phyloP scores from a whole-genome alignment of 1,140 invertebrate species.

The Drosophila nebulosa region DNA sequence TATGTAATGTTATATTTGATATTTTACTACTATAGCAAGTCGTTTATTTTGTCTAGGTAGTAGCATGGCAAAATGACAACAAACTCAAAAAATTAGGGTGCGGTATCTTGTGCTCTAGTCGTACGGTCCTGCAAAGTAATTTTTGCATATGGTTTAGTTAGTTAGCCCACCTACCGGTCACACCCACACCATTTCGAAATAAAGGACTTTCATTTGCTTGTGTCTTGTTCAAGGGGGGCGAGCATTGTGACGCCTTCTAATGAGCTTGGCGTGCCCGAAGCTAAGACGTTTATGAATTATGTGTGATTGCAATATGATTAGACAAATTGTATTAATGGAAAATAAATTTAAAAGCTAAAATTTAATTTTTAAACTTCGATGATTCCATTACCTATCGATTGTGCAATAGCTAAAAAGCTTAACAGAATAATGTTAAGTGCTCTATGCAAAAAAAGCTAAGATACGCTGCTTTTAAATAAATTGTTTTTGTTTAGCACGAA shows the following conservation, averaged over 20 bases:
- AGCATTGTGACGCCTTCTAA: background rate
- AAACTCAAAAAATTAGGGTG: constrained; percentile 61
- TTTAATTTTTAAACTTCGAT: background rate
- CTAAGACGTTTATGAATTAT: background rate
- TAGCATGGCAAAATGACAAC: constrained; percentile 50
- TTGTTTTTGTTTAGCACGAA: no score
- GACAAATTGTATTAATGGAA: background rate
- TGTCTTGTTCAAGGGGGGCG: background rate
- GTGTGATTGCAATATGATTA: constrained; percentile 8
- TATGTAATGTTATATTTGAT: background rate
- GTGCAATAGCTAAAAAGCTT: background rate
- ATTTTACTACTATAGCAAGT: background rate
- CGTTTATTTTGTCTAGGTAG: background rate
- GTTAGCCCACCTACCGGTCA: constrained; percentile 56
- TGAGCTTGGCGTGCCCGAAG: constrained; percentile 1
- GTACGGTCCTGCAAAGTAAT: constrained; percentile 37
- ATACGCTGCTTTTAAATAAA: no score
- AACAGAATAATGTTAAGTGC: background rate
- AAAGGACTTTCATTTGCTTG: background rate
- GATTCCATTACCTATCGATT: background rate
- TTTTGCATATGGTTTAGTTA: constrained; percentile 68
- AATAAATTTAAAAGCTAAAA: background rate
- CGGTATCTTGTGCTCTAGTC: constrained; percentile 42
- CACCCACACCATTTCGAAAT: constrained; percentile 27
- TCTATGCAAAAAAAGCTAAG: background rate